Evolutionary conservation across 2,888 invertebrate genomes (phyloP).

Genomic region (Pachymerium ferrugineum): DNA sequence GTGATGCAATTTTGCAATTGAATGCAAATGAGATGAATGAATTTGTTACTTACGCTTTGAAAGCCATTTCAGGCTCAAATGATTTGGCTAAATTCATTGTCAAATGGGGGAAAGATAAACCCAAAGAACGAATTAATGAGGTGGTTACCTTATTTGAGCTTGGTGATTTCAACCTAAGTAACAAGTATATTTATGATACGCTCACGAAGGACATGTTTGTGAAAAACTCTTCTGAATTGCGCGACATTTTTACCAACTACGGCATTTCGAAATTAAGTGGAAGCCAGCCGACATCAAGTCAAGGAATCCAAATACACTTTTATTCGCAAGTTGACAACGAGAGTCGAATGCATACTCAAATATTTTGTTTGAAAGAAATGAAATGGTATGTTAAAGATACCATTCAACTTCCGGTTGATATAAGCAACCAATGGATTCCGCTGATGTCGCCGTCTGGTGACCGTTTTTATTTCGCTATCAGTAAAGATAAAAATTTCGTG

Average conservation of each 20-base stretch:
- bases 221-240: neutral
- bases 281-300: neutral
- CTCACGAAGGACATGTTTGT: conserved; percentile 10
- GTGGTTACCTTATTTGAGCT: neutral
- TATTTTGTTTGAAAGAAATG: neutral
- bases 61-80: neutral
- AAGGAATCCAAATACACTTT: conserved; percentile 7
- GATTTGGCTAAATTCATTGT: conserved; percentile 3
- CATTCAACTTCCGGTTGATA: conserved; percentile 5
- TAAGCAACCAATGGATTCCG: conserved; percentile 1
- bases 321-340: conserved; percentile 6
- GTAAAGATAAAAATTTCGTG: conserved; percentile 11
- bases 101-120: conserved; percentile 8
- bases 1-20: neutral
- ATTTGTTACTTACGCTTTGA: neutral
- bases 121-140: neutral
- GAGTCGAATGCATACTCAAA: neutral
- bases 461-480: conserved; percentile 2
- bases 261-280: neutral
- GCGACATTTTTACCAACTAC: neutral
- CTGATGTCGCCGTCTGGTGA: neutral
- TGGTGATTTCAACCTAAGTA: neutral
- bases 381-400: conserved; percentile 17
- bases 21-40: neutral
- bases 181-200: neutral